Percentiles rank a stretch among this genome's conserved stretches.
These are phyloP conservation scores for Microtus pennsylvanicus DNA, from an alignment of 2,113 vertebrate genomes.

Conservation along the genomic window DNA sequence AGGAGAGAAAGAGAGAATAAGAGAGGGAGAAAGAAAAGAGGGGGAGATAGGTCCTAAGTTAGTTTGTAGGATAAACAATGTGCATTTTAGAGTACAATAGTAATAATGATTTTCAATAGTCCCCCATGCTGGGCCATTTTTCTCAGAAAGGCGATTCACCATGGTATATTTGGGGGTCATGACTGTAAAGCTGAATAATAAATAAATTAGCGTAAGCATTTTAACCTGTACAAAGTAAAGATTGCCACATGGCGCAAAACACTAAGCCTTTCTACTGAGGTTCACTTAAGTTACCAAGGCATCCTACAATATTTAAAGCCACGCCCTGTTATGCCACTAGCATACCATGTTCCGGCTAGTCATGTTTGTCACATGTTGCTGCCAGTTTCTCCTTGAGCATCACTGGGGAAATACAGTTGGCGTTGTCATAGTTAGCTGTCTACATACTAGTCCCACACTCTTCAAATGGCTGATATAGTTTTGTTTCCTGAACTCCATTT, in stretches of 20 bases:
- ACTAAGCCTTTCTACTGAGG: not conserved
- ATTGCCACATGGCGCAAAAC: not conserved
- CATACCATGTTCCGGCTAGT: not conserved
- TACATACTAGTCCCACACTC: not conserved
- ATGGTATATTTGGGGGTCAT: not conserved
- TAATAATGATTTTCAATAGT: not conserved
- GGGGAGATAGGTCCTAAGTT: not conserved
- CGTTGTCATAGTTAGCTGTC: too few relatives aligned
- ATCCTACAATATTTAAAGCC: not conserved
- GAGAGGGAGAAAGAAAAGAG: not conserved
- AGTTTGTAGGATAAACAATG: not conserved
- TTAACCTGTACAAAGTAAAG: not conserved
- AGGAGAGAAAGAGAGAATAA: not conserved
- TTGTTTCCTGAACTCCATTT: not conserved
- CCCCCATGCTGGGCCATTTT: not conserved
- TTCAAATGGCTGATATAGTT: not conserved
- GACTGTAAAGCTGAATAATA: not conserved
- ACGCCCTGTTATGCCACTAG: not conserved
- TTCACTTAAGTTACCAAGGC: not conserved
- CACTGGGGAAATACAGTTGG: not conserved
- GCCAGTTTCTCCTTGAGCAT: not conserved
- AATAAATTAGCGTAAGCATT: not conserved
- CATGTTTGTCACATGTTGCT: not conserved
- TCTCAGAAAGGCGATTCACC: not conserved
- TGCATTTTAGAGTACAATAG: not conserved